Conservation (phyloP, 2,888 invertebrate genomes). For the Spodoptera littoralis region DNA sequence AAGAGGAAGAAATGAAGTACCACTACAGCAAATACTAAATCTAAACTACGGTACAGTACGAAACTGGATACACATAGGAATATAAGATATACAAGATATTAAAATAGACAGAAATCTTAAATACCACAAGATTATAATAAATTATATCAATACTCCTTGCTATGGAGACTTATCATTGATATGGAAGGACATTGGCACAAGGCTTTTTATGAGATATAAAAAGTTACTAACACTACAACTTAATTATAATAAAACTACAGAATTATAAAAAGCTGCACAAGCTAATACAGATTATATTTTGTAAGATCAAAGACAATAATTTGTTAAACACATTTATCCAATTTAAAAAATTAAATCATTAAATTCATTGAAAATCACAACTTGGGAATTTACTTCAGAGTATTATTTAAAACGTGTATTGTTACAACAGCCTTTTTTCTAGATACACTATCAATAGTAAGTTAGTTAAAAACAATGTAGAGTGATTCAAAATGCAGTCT, state of each 20-base stretch:
- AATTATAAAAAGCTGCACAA: conserved; percentile 21
- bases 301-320: conserved; percentile 3
- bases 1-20: conserved; percentile 27
- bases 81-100: conserved; percentile 12
- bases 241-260: conserved; percentile 25
- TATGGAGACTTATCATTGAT: conserved; percentile 4
- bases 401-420: conserved; percentile 12
- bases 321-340: neutral
- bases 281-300: neutral
- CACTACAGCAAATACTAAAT: conserved; percentile 14
- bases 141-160: conserved; percentile 8
- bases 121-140: conserved; percentile 18
- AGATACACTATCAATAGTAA: conserved; percentile 7
- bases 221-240: conserved; percentile 31
- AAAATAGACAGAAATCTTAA: conserved; percentile 14
- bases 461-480: conserved; percentile 20
- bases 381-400: conserved; percentile 6
- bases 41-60: neutral
- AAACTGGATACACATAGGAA: conserved; percentile 2
- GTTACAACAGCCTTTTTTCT: conserved; percentile 23
- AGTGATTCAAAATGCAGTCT: conserved; percentile 41
- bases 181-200: conserved; percentile 37
- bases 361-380: neutral
- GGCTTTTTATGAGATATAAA: conserved; percentile 22
- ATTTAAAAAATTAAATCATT: neutral